These are phyloP conservation scores for Halcyon senegalensis DNA, from an alignment of 2,113 vertebrate species.

Conservation along the genomic window DNA sequence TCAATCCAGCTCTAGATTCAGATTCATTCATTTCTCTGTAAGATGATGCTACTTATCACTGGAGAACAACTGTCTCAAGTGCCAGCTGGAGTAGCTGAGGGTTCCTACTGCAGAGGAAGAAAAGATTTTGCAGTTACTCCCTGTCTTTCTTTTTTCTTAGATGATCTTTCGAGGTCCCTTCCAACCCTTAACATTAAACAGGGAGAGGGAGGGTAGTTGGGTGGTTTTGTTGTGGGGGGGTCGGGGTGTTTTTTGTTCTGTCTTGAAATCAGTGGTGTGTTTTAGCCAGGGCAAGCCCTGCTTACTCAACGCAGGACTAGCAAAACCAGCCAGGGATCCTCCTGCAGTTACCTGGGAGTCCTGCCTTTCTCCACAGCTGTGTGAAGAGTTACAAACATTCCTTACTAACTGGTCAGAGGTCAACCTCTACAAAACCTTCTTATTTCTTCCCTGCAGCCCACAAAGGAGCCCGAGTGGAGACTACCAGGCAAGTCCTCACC, in stretches of 20 bases:
- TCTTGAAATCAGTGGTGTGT: background rate
- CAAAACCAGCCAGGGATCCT: background rate
- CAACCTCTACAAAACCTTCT: background rate
- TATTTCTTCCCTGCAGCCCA: too few relatives aligned
- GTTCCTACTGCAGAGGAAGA: background rate
- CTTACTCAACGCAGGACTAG: background rate
- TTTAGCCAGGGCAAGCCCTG: background rate
- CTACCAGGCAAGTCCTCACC: background rate
- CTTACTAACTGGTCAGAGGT: too few relatives aligned
- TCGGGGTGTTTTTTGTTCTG: too few relatives aligned
- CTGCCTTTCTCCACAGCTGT: background rate
- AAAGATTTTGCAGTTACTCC: background rate
- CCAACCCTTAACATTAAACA: too few relatives aligned
- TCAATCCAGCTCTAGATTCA: background rate
- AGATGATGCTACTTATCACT: background rate
- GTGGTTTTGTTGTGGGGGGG: background rate
- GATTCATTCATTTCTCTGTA: background rate
- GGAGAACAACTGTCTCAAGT: background rate
- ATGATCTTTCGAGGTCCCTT: too few relatives aligned
- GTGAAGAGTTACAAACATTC: too few relatives aligned
- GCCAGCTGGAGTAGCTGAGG: background rate
- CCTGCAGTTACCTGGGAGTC: background rate
- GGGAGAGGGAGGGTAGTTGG: background rate
- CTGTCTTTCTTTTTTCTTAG: background rate
- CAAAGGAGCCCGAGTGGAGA: background rate